These are phyloP conservation scores for Drosophila mayri DNA, from an alignment of 1,140 invertebrate species.

Conservation along the genomic window DNA sequence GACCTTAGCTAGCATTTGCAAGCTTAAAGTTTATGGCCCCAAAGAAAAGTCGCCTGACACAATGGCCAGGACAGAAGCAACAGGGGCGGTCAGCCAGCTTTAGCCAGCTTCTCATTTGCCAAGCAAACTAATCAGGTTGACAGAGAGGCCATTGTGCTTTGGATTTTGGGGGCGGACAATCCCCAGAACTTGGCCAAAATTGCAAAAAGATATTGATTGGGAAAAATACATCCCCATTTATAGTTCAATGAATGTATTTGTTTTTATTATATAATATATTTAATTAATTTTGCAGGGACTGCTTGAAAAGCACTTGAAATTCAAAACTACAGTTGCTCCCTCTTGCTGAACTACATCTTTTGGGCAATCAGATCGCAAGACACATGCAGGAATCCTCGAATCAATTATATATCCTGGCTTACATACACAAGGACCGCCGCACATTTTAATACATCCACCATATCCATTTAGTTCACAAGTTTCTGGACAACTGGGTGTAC, in stretches of 20 bases:
- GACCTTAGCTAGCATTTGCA: slow-evolving; percentile 52
- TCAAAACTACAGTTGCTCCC: fast-evolving
- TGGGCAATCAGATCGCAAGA: slow-evolving; percentile 1
- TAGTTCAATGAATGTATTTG: too few species aligned
- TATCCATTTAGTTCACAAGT: not conserved
- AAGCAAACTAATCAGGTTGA: slow-evolving; percentile 65
- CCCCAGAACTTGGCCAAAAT: slow-evolving; percentile 50
- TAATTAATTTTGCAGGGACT: not conserved
- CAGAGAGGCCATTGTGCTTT: slow-evolving; percentile 13
- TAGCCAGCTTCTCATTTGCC: slow-evolving; percentile 18
- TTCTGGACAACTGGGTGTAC: not conserved
- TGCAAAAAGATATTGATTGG: not conserved
- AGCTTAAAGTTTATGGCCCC: slow-evolving; percentile 77
- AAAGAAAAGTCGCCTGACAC: slow-evolving; percentile 65
- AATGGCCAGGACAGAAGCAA: slow-evolving; percentile 55
- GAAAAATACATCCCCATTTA: not conserved
- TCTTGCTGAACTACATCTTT: not conserved
- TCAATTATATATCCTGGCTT: slow-evolving; percentile 10
- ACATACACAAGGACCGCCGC: slow-evolving; percentile 9
- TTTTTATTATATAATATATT: too few species aligned
- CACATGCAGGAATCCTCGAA: not conserved
- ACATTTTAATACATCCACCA: not conserved
- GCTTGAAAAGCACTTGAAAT: slow-evolving; percentile 1
- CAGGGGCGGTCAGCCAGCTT: slow-evolving; percentile 27
- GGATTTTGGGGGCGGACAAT: slow-evolving; percentile 13